phyloP scores from a whole-genome alignment of 2,888 invertebrate species.

The Notodonta ziczac region DNA sequence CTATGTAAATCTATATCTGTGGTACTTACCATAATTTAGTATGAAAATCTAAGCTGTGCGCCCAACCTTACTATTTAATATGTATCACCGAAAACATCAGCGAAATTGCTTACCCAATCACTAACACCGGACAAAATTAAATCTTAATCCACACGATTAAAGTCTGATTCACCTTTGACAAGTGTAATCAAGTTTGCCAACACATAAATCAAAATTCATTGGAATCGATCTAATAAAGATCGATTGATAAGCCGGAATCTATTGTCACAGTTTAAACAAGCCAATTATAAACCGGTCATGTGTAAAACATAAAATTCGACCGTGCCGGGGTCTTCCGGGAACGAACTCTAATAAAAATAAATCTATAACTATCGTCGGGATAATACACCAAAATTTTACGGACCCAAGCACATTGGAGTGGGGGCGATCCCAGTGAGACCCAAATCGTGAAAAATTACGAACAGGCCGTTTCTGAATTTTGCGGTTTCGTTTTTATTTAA shows the following conservation, averaged over 20 bases:
- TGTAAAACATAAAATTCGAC: slow-evolving; percentile 49
- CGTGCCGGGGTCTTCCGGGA: slow-evolving; percentile 4
- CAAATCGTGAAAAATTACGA: no score
- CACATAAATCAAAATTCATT: slow-evolving; percentile 47
- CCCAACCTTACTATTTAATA: slow-evolving; percentile 40
- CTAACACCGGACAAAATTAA: slow-evolving; percentile 1
- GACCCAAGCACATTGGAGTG: no score
- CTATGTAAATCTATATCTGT: no score
- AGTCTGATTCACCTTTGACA: slow-evolving; percentile 15
- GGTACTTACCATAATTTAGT: not conserved
- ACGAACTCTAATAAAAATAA: not conserved
- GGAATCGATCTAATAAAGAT: slow-evolving; percentile 55
- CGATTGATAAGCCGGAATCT: slow-evolving; percentile 31
- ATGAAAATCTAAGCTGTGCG: slow-evolving; percentile 11
- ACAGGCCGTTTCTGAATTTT: no score
- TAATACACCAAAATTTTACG: no score
- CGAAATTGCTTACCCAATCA: slow-evolving; percentile 24
- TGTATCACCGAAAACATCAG: slow-evolving; percentile 54
- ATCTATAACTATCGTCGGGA: not conserved
- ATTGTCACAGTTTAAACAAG: slow-evolving; percentile 51
- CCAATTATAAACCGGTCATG: slow-evolving; percentile 69
- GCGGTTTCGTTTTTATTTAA: no score
- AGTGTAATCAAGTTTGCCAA: slow-evolving; percentile 13
- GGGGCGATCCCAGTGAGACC: no score
- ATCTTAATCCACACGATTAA: slow-evolving; percentile 18